phyloP scores from a whole-genome alignment of 2,797 vertebrate genomes.

The Danio jaintianensis region DNA sequence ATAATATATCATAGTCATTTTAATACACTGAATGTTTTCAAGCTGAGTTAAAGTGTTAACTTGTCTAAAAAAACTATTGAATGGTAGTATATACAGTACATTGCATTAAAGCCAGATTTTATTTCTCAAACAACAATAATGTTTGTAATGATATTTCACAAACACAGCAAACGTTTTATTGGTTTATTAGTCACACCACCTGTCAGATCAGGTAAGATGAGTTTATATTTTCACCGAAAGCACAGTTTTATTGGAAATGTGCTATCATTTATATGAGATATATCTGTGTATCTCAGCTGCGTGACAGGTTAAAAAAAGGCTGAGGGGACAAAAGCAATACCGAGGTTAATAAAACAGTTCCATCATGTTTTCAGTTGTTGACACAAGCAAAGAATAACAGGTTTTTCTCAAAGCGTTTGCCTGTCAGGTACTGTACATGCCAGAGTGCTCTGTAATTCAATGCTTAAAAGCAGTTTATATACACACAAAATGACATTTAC shows the following conservation, averaged over 20 bases:
- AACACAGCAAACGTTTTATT: not conserved
- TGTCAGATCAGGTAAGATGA: constrained; percentile 1
- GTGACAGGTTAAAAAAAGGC: not conserved
- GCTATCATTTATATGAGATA: constrained; percentile 22
- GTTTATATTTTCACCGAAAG: constrained; percentile 15
- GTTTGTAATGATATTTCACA: not conserved
- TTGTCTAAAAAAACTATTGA: not conserved
- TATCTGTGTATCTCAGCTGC: constrained; percentile 17
- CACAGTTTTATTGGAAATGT: constrained; percentile 9
- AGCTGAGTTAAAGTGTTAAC: not conserved
- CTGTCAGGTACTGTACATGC: constrained; percentile 35
- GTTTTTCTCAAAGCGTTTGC: constrained; percentile 22
- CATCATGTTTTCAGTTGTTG: constrained; percentile 36
- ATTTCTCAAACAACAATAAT: not conserved
- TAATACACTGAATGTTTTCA: not conserved
- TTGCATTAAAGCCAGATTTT: no score
- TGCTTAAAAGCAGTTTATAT: constrained; percentile 22
- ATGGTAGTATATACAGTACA: not conserved
- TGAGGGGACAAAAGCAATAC: constrained; percentile 34
- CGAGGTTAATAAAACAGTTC: constrained; percentile 33
- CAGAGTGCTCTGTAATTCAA: constrained; percentile 19
- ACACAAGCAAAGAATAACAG: constrained; percentile 9
- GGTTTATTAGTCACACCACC: constrained; percentile 3
- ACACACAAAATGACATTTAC: constrained; percentile 59
- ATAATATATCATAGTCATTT: not conserved